phyloP scores from a whole-genome alignment of 2,888 invertebrate genomes.

The Thymelicus lineola region DNA sequence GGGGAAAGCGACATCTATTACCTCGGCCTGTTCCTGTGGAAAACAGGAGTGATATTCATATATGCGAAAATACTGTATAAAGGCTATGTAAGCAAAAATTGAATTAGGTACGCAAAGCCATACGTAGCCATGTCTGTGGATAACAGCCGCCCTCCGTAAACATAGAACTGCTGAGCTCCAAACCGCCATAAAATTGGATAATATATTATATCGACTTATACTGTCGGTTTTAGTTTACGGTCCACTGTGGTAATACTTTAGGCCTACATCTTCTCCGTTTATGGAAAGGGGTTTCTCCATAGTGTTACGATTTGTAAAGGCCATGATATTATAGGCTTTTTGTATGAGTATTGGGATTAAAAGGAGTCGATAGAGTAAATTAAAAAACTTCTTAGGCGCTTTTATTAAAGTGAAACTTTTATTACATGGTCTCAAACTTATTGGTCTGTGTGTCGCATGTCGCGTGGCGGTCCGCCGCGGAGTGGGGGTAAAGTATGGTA shows the following conservation, averaged over 20 bases:
- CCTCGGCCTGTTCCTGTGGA: neutral
- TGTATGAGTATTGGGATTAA: too few species aligned
- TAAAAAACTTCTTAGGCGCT: too few species aligned
- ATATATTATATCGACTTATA: slow-evolving; percentile 5
- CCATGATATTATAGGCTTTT: too few species aligned
- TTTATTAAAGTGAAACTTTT: too few species aligned
- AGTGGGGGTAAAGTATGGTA: too few species aligned
- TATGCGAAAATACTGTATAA: neutral
- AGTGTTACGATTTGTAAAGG: too few species aligned
- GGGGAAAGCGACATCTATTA: slow-evolving; percentile 5
- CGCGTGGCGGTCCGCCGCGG: too few species aligned
- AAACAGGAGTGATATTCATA: neutral
- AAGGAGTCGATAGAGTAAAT: too few species aligned
- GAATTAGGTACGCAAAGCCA: slow-evolving; percentile 13
- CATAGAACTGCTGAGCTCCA: neutral
- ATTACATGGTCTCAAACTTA: too few species aligned
- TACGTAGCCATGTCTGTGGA: slow-evolving; percentile 2
- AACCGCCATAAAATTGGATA: slow-evolving; percentile 14
- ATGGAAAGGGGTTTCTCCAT: too few species aligned
- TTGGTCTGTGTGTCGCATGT: too few species aligned
- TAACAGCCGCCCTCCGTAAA: slow-evolving; percentile 12
- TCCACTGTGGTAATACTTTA: neutral
- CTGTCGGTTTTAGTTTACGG: neutral
- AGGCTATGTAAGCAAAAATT: too few species aligned
- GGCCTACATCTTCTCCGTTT: neutral